A percentile compares a stretch with the other conserved stretches of the same genome.
Conservation (phyloP, 2,888 invertebrate genomes). For the Stenichneumon culpator region DNA sequence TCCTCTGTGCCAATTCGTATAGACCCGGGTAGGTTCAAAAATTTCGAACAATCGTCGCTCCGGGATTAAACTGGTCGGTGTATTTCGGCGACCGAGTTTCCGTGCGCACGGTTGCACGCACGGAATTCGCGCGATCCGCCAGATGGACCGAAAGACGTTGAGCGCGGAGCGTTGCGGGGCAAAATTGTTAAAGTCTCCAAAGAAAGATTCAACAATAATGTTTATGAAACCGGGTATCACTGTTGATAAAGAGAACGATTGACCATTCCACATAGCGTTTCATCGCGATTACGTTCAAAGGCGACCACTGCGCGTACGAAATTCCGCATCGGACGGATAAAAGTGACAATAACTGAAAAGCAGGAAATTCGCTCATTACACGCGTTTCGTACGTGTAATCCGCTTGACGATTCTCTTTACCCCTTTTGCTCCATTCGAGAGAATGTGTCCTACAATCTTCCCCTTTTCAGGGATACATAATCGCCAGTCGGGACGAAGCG, state of each 20-base stretch:
- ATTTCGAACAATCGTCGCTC: background rate
- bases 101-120: background rate
- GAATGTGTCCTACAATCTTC: background rate
- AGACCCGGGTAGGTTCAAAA: background rate
- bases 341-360: conserved; percentile 7
- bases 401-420: conserved; percentile 15
- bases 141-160: background rate
- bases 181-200: background rate
- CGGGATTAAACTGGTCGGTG: background rate
- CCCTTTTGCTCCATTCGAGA: background rate
- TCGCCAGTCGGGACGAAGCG: background rate
- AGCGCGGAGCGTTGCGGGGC: background rate
- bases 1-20: background rate
- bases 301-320: background rate
- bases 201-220: background rate
- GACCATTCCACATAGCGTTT: background rate
- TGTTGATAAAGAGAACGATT: background rate
- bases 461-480: conserved; percentile 10
- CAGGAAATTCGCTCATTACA: conserved; percentile 19
- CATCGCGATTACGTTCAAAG: background rate
- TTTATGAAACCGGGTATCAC: background rate
- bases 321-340: background rate
- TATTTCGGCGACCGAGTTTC: background rate
- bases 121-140: background rate
- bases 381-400: conserved; percentile 34